Base-by-base conservation (phyloP, 2,797 vertebrate species). In the Lithobates pipiens region DNA sequence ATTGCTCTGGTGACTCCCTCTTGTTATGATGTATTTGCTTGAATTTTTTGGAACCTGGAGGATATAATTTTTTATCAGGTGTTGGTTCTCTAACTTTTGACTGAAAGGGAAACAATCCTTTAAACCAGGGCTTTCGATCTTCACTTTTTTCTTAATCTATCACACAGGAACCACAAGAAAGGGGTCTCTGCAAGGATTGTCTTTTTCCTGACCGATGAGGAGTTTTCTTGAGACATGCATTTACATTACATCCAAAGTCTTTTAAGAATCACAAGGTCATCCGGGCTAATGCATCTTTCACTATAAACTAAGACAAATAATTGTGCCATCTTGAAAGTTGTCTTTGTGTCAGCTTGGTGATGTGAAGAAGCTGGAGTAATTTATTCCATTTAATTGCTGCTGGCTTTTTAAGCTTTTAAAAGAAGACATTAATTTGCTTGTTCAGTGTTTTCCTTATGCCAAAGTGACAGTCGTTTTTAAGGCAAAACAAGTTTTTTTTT, bases 401-500 rank as follows among this genome's bases (percentile, higher is more conserved):
- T 42, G 70, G 54, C 70, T 44, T 36, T 82, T 82, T 74, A 82
- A 68, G 81, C 81, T 76, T 76, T 75, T 83, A 83, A 65, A 83
- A 34, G 57, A 70, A 75, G 81, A 76, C 81, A 76, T 83, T 83
- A 65, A 83, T 76, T 75, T 83, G 81, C 81, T 76, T 63, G 80
- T 82, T 82, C 71, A 10, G 23, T 54, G 23, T 82, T 65, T 74
- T 67, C 61, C 29, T 83, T 21, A 67, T 75, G 80, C 54, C 80
- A 83, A 82, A 73, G 54, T 80, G 80, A 82, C 80, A 73, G 36
- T 74, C 34, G 18, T 65, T 42, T 39, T 73, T 15, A 82, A 42
- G 27, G 70, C 70, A 13, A 73, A 81, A 42, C 29, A 54, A 57
- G 27, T 36, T 71, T 80, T 54, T 13, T 70, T 69, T 34, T 7